These are phyloP conservation scores for Desoria tigrina DNA, from an alignment of 2,888 invertebrate species.

Conservation along the genomic window DNA sequence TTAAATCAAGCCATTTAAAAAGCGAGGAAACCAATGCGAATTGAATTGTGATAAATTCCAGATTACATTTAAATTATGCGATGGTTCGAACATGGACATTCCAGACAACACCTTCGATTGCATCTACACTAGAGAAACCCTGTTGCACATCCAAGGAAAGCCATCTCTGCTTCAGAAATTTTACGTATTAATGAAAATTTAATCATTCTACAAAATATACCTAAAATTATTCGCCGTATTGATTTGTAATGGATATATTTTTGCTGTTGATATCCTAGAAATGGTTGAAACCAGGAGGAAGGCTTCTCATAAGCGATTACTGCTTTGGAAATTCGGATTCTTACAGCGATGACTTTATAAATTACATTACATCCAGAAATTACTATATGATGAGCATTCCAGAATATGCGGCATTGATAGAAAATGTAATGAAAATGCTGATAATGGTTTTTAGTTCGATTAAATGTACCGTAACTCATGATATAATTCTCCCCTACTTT, in stretches of 20 bases:
- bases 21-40: not conserved
- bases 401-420: too few relatives aligned
- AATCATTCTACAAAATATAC: not conserved
- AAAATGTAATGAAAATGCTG: too few relatives aligned
- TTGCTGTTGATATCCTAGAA: constrained; percentile 56
- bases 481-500: too few relatives aligned
- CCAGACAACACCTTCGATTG: constrained; percentile 59
- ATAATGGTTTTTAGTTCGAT: too few relatives aligned
- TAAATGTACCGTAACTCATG: too few relatives aligned
- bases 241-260: not conserved
- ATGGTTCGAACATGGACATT: constrained; percentile 59
- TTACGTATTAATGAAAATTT: constrained; percentile 57
- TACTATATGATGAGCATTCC: constrained; percentile 11
- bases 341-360: constrained; percentile 56
- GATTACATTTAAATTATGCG: constrained; percentile 60
- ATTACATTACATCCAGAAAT: constrained; percentile 58
- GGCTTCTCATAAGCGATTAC: constrained; percentile 60
- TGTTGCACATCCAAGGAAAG: constrained; percentile 61
- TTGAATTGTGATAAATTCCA: too few relatives aligned
- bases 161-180: constrained; percentile 58
- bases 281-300: constrained; percentile 61
- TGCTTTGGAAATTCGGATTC: constrained; percentile 57
- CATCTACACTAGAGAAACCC: constrained; percentile 61
- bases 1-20: not conserved
- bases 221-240: not conserved